A percentile compares a stretch with the other conserved stretches of the same genome.
Evolutionary conservation across 35 echinoderm and acorn worm genomes (phyloP).

Genomic region (Diadema setosum): DNA sequence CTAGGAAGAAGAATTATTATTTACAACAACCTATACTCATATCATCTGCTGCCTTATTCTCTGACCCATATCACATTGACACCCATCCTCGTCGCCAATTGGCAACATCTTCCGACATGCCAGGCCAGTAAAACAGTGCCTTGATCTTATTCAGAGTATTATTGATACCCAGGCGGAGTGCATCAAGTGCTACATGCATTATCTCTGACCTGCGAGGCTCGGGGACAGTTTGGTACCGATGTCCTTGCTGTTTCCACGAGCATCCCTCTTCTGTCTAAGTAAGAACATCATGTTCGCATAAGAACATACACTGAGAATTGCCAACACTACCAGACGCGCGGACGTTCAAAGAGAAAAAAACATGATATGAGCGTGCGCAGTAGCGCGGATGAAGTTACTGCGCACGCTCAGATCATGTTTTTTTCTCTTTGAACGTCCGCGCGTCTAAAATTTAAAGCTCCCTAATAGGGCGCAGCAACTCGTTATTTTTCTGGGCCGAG

Average conservation of each 20-base stretch:
- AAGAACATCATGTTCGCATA: not conserved
- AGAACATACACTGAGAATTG: not conserved
- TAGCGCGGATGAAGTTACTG: too few species aligned
- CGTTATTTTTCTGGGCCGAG: too few species aligned
- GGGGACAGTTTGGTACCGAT: not conserved
- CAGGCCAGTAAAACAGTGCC: conserved; percentile 43
- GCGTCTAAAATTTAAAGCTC: not conserved
- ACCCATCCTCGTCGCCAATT: too few species aligned
- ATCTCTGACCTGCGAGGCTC: not conserved
- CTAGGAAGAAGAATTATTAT: too few species aligned
- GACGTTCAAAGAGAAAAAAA: too few species aligned
- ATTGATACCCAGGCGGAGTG: conserved; percentile 9
- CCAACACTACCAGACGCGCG: not conserved
- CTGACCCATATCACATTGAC: too few species aligned
- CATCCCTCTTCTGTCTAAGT: not conserved
- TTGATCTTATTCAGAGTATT: conserved; percentile 15
- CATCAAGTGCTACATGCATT: conserved; percentile 2
- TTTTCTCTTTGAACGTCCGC: not conserved
- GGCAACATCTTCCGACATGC: not conserved
- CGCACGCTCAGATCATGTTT: too few species aligned
- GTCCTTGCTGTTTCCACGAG: not conserved
- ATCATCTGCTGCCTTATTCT: too few species aligned
- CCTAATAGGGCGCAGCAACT: too few species aligned
- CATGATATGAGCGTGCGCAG: too few species aligned
- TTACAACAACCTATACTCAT: too few species aligned